A percentile compares a stretch with the other conserved stretches of the same genome.
Evolutionary conservation across 2,888 invertebrate genomes (phyloP).

Genomic region (Lasius fuliginosus): DNA sequence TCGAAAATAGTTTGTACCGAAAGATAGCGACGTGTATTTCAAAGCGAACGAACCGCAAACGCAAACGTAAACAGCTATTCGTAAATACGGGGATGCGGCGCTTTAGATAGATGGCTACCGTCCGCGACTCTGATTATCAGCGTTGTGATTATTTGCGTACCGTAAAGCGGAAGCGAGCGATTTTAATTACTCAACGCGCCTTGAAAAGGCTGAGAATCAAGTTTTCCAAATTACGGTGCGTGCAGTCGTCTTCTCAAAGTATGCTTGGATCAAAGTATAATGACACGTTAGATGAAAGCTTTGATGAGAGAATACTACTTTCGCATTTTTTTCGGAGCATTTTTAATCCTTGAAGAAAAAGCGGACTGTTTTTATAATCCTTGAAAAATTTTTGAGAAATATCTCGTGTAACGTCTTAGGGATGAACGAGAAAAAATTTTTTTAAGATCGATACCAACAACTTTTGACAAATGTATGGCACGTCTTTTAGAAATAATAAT

Average conservation of each 20-base stretch:
- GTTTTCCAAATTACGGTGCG: not conserved
- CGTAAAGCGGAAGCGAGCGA: not conserved
- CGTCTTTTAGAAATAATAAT: constrained; percentile 5
- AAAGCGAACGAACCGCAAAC: constrained; percentile 28
- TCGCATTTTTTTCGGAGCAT: not conserved
- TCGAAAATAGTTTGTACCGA: constrained; percentile 27
- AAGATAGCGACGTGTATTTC: constrained; percentile 12
- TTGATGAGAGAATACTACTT: not conserved
- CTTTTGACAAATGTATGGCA: not conserved
- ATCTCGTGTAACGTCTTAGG: not conserved
- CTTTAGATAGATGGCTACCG: constrained; percentile 27
- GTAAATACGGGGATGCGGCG: constrained; percentile 21
- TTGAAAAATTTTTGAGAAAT: not conserved
- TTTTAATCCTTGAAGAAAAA: not conserved
- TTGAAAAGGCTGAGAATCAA: not conserved
- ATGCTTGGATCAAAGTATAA: not conserved
- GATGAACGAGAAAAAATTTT: not conserved
- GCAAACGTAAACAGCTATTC: constrained; percentile 5
- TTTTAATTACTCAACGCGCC: constrained; percentile 10
- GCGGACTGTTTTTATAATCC: not conserved
- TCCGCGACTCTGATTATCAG: constrained; percentile 18
- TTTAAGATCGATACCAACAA: not conserved
- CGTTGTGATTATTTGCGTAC: constrained; percentile 2
- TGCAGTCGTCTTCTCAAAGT: not conserved
- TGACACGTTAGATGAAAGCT: not conserved